Evolutionary conservation across 2,797 vertebrate species (phyloP), one percentile per base, ranked within the genome.

Genomic region (Artibeus jamaicensis): DNA sequence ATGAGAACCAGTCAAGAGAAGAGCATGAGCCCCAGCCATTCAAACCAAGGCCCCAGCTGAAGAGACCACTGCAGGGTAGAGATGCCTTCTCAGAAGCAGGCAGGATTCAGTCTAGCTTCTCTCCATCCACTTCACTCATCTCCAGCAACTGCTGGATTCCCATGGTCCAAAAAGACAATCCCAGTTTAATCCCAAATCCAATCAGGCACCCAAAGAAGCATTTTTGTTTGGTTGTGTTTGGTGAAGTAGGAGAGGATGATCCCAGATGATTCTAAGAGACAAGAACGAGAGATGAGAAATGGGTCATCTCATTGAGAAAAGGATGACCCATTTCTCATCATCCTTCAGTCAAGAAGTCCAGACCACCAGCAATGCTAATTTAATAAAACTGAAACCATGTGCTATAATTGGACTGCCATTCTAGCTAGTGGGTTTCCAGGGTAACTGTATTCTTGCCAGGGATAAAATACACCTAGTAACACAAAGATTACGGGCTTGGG

Each of bases 351-450:
- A 97, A 97, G 83, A 98, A 95, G 96, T 94, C 95, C 74, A 97
- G 93, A 82, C 98, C 98, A 98, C 96, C 96, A 96, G 97, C 67
- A 97, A 97, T 89, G 92, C 96, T 98, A 98, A 98, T 98, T 98
- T 98, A 98, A 98, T 98, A 98, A 98, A 97, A 98, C 96, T 96
- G 77, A 94, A 97, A 95, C 92, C 70, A 96, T 92, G 85, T 97
- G 95, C 98, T 98, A 98, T 97, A 98, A 98, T 97, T 98, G 98
- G 98, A 98, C 97, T 98, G 97, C 91, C 98, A 97, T 97, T 96
- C 97, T 94, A 98, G 97, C 98, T 95, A 97, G 97, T 96, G 97
- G 96, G 98, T 98, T 98, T 98, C 98, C 98, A 98, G 97, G 98
- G 98, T 97, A 98, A 98, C 98, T 96, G 86, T 97, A 97, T 98